These are phyloP conservation scores for Cyprinodon diabolis DNA, from an alignment of 2,797 vertebrate genomes.

Conservation along the genomic window DNA sequence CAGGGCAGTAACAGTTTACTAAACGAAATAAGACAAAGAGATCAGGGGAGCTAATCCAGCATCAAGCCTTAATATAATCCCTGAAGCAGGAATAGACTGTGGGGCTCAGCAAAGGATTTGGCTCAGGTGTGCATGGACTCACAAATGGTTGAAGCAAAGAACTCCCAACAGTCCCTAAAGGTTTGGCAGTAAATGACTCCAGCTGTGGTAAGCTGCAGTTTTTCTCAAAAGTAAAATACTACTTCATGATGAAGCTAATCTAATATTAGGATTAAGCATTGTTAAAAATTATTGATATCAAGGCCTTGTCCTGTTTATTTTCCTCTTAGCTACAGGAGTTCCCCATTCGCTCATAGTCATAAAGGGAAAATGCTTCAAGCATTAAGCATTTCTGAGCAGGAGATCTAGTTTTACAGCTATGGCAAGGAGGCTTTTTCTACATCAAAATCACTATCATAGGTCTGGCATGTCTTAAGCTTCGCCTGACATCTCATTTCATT, in stretches of 20 bases:
- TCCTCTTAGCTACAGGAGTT: not conserved
- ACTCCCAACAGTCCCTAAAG: not conserved
- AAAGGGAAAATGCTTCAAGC: not conserved
- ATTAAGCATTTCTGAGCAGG: not conserved
- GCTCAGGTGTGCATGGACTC: conserved; percentile 16
- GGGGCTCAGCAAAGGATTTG: conserved; percentile 53
- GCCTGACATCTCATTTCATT: not conserved
- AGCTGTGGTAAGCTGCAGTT: not conserved
- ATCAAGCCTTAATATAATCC: conserved; percentile 72
- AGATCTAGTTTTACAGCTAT: not conserved
- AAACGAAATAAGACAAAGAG: conserved; percentile 57
- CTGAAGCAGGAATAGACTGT: conserved; percentile 66
- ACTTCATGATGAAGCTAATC: not conserved
- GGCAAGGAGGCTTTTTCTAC: not conserved
- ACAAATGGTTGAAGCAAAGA: not conserved
- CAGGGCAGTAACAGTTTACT: conserved; percentile 49
- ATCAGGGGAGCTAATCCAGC: conserved; percentile 69
- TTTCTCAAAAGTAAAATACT: not conserved
- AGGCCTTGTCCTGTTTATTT: not conserved
- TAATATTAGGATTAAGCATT: not conserved
- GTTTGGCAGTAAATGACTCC: not conserved
- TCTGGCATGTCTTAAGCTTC: not conserved
- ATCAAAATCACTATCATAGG: not conserved
- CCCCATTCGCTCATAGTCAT: not conserved
- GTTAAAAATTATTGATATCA: not conserved